Evolutionary conservation across 2,888 invertebrate genomes (phyloP).

Genomic region (Rotaria sp.): DNA sequence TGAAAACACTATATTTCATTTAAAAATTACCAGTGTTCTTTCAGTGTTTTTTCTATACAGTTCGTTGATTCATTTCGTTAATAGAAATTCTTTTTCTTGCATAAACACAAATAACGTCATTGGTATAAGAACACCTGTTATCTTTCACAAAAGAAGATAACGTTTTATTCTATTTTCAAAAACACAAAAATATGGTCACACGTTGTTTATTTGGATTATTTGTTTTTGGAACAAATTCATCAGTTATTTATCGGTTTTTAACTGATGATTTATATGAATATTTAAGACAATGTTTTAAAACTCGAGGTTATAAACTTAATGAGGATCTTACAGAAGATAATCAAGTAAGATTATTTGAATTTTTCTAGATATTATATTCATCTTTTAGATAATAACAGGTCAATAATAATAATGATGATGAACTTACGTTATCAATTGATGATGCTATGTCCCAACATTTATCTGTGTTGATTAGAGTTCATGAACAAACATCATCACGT

Average conservation of each 20-base stretch:
- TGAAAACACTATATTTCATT: too few species aligned
- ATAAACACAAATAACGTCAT: background rate
- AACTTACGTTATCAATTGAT: background rate
- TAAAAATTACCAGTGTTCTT: too few species aligned
- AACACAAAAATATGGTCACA: background rate
- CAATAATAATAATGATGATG: background rate
- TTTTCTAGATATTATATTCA: background rate
- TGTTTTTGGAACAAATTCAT: background rate
- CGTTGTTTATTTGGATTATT: background rate
- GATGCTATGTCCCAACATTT: background rate
- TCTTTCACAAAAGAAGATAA: background rate
- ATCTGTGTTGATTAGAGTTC: background rate
- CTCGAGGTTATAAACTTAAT: background rate
- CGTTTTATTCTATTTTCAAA: background rate
- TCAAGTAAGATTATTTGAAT: background rate
- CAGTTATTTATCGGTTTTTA: background rate
- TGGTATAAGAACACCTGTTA: background rate
- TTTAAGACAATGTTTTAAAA: background rate
- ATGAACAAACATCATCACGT: background rate
- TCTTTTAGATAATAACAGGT: background rate
- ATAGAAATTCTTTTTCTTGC: background rate
- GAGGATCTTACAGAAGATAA: too few species aligned
- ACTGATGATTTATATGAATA: background rate
- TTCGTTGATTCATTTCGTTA: too few species aligned
- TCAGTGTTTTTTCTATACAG: too few species aligned